phyloP scores from a whole-genome alignment of 1,140 invertebrate genomes.

The Microplitis demolitor region DNA sequence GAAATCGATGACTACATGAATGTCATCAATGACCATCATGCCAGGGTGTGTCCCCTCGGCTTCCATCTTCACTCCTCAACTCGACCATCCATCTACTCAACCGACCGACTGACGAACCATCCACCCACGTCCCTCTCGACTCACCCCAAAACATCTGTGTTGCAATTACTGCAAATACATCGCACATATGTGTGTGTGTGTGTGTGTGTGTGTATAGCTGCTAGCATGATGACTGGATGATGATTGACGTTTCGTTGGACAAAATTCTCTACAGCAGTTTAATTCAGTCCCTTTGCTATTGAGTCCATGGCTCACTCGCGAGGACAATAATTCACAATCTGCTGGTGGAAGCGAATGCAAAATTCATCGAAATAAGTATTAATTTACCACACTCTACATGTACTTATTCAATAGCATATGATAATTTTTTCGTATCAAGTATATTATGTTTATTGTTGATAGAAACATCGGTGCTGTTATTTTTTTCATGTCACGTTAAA shows the following conservation, averaged over 20 bases:
- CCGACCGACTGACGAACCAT: slow-evolving; percentile 20
- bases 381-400: too few species aligned
- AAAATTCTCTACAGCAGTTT: slow-evolving; percentile 13
- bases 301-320: not conserved
- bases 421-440: not conserved
- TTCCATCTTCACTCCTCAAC: slow-evolving; percentile 19
- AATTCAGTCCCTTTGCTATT: not conserved
- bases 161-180: slow-evolving; percentile 53
- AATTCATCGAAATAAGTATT: too few species aligned
- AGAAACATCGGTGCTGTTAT: too few species aligned
- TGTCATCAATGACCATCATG: not conserved
- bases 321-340: too few species aligned
- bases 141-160: slow-evolving; percentile 50
- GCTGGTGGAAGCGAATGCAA: too few species aligned
- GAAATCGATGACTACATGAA: slow-evolving; percentile 16
- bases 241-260: slow-evolving; percentile 33
- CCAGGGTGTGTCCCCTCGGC: not conserved
- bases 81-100: not conserved
- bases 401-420: not conserved
- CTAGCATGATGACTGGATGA: slow-evolving; percentile 10
- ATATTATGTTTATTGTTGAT: too few species aligned
- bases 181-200: not conserved
- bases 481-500: too few species aligned
- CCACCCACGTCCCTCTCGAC: not conserved
- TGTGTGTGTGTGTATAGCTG: too few species aligned